Base-by-base conservation (phyloP, 2,888 invertebrate genomes). In the Charanyca ferruginea region DNA sequence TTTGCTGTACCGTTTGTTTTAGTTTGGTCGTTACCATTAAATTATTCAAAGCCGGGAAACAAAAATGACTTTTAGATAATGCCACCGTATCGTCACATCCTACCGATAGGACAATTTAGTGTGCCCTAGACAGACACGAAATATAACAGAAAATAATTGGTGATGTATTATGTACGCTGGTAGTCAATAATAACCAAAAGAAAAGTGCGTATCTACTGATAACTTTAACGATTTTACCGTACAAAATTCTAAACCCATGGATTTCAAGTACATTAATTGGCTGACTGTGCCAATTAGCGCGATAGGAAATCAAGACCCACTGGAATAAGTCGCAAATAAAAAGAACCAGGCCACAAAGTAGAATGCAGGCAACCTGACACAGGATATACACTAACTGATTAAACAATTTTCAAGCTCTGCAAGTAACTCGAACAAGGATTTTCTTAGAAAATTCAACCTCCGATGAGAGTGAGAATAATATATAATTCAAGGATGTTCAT, bases 41-140 rank as follows among this genome's bases (percentile, higher is more conserved):
- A 77, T 77, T 80, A 77, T 80, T 80, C 75, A 75, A 61, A 72
- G 80, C 76, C 75, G 80, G 81, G 80, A 77, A 79, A 86, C 80
- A 73, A 74, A 83, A 84, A 77, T 67, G 66, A 78, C 67, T 84
- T 83, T 79, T 75, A 89, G 92, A 92, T 91, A 91, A 86, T 81
- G 72, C 77, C 66, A 78, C 73, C 60, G 76, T 86, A 81, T 87
- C 85, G 87, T 86, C 90, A 91, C 77, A 89, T 91, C 91, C 91
- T 86, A 84, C 71, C 81, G 89, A 90, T 90, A 87, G 73, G 79
- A 75, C 74, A 77, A 77, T 80, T 83, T 73, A 54, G 72, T 77
- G 71, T 64, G 75, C 51, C 69, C 67, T 77, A 77, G 74, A 77
- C 55, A 65, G 18, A 48, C 61, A 60, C 41, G 44, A 38, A 23